Conservation (phyloP, 2,888 invertebrate species). For the Drosophila testacea region DNA sequence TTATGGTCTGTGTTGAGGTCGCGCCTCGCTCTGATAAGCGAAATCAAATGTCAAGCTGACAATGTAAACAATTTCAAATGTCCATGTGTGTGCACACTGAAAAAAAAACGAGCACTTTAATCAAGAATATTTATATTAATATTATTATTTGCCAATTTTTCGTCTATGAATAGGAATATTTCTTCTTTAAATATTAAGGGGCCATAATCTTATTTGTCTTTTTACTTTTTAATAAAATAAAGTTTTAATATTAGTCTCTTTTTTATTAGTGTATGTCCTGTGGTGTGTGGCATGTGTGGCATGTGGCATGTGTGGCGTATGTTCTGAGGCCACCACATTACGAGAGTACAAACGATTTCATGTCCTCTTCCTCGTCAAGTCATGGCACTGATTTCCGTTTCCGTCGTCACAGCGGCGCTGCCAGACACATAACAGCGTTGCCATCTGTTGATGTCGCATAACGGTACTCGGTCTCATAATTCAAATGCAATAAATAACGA, state of each 20-base stretch:
- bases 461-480: constrained; percentile 37
- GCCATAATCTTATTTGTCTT: no score
- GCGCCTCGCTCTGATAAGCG: constrained; percentile 66
- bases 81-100: constrained; percentile 13
- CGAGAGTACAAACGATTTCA: constrained; percentile 29
- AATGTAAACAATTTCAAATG: constrained; percentile 75
- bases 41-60: constrained; percentile 76
- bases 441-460: constrained; percentile 48
- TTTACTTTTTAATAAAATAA: no score
- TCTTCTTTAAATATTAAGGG: no score
- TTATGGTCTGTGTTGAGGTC: constrained; percentile 57
- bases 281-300: background rate
- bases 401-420: constrained; percentile 27
- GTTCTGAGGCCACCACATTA: constrained; percentile 50
- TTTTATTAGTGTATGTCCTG: background rate
- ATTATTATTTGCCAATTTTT: no score
- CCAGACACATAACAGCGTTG: constrained; percentile 25
- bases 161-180: no score
- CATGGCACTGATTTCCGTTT: constrained; percentile 60
- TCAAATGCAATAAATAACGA: constrained; percentile 65
- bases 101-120: no score
- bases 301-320: constrained; percentile 3
- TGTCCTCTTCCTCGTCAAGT: constrained; percentile 33
- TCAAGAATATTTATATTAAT: no score
- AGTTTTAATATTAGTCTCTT: no score